These are phyloP conservation scores for Drymodes brunneopygia DNA, from an alignment of 2,113 vertebrate genomes.

Conservation along the genomic window DNA sequence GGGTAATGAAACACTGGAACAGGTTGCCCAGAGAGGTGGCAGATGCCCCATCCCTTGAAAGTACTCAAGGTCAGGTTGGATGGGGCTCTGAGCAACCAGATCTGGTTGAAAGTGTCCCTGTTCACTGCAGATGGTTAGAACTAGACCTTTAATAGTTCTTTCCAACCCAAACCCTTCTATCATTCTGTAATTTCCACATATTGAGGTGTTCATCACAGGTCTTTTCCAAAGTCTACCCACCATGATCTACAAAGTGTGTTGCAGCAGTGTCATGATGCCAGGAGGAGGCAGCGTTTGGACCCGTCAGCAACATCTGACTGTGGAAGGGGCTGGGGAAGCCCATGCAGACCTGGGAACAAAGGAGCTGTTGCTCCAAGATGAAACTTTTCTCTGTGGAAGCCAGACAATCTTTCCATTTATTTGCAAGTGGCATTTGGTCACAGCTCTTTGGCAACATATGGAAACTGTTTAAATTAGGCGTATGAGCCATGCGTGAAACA, in stretches of 20 bases:
- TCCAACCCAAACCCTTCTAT: background rate
- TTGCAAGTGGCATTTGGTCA: constrained; percentile 31
- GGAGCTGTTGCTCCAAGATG: background rate
- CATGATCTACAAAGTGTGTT: background rate
- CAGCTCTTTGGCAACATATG: constrained; percentile 56
- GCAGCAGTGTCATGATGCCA: background rate
- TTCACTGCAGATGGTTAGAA: background rate
- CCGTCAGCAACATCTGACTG: background rate
- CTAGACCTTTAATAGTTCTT: background rate
- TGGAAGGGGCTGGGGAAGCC: background rate
- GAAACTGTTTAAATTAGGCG: constrained; percentile 26
- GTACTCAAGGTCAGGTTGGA: background rate
- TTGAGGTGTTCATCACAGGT: background rate
- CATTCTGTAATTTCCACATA: rapidly evolving
- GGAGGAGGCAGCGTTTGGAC: background rate
- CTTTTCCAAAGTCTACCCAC: background rate
- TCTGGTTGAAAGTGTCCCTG: background rate
- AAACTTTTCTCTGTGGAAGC: background rate
- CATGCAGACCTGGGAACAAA: constrained; percentile 6
- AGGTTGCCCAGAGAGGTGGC: background rate
- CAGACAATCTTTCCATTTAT: constrained; percentile 50
- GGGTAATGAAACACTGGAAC: background rate
- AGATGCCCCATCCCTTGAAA: background rate
- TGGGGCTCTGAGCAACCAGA: background rate
- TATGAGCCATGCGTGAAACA: constrained; percentile 38